Evolutionary conservation across 92 coral and sea anemone genomes (phyloP).

Genomic region (Scolanthus callimorphus): DNA sequence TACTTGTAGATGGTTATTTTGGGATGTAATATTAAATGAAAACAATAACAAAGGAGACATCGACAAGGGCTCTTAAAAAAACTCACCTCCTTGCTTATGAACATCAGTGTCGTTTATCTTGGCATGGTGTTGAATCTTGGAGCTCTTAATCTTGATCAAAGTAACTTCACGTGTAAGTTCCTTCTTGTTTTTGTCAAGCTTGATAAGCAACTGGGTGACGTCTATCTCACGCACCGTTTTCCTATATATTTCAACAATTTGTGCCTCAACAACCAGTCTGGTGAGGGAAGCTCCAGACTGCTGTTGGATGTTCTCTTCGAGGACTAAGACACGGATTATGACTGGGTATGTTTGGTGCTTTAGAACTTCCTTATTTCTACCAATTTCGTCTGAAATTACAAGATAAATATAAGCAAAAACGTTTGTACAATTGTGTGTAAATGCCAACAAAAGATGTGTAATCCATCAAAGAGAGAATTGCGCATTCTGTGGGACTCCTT

Average conservation of each 20-base stretch:
- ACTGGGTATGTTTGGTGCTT: slow-evolving; percentile 46
- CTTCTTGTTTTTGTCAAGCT: slow-evolving; percentile 63
- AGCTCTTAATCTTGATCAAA: slow-evolving; percentile 32
- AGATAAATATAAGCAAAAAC: no score
- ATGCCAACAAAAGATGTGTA: no score
- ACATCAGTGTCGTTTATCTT: slow-evolving; percentile 48
- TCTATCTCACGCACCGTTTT: slow-evolving; percentile 67
- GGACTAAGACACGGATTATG: slow-evolving; percentile 62
- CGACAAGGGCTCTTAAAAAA: neutral
- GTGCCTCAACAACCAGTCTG: slow-evolving; percentile 56
- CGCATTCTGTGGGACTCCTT: no score
- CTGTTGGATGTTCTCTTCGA: slow-evolving; percentile 21
- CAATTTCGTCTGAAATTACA: slow-evolving; percentile 65
- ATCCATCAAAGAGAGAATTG: no score
- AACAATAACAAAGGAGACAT: no score
- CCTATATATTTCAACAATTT: slow-evolving; percentile 50
- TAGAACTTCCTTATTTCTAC: slow-evolving; percentile 39
- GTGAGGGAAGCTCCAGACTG: slow-evolving; percentile 16
- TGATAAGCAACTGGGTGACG: slow-evolving; percentile 65
- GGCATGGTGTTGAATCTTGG: slow-evolving; percentile 41
- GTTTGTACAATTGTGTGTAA: no score
- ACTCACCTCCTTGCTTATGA: slow-evolving; percentile 24
- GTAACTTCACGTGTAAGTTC: slow-evolving; percentile 60
- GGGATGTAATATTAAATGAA: no score
- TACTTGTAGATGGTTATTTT: no score